Evolutionary conservation across 2,797 vertebrate species (phyloP), one percentile per base, ranked within the genome.

Genomic region (Lutra lutra): DNA sequence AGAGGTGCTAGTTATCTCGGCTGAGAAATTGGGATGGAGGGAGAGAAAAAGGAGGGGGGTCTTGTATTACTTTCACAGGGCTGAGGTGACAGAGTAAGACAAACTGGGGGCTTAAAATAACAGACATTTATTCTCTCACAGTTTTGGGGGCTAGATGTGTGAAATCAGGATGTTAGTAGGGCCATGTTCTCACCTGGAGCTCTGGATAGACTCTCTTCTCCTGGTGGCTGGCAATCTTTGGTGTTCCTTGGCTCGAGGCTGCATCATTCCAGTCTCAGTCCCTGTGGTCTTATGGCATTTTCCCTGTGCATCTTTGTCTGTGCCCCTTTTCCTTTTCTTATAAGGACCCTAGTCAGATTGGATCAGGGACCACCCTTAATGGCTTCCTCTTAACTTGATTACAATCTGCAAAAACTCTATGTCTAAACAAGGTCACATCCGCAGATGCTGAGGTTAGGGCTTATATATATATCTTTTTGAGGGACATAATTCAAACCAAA

Each of bases 21-120:
- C n/a, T 46, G 62, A 93, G 73, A 95, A 93, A 62, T 64, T 70
- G 77, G 82, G 40, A 92, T 20, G n/a, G 58, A 95, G 35, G 70
- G 79, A 96, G 46, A 88, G 46, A 89, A 14, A 54, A 84, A 21
- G 60, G 64, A 79, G 21, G 23, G 0, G 51, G 3, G 3, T 20
- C 23, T 79, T 77, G 10, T 56, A 25, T 86, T 75, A 46, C 51
- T 93, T 93, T 93, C 35, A 21, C n/a, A 89, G n/a, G 14, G 32
- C 46, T 46, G 17, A 48, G 3, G 1, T 64, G 51, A 70, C 32
- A 48, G 90, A 94, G 43, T 70, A 48, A 6, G n/a, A 77, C 77
- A 78, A 13, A 88, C 54, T 27, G 46, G 66, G n/a, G 32, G 27
- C 73, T 91, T 95, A 72, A 73, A 72, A 56, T 88, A 94, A 73